Evolutionary conservation across 2,888 invertebrate genomes (phyloP).

Genomic region (Tetragonisca angustula): DNA sequence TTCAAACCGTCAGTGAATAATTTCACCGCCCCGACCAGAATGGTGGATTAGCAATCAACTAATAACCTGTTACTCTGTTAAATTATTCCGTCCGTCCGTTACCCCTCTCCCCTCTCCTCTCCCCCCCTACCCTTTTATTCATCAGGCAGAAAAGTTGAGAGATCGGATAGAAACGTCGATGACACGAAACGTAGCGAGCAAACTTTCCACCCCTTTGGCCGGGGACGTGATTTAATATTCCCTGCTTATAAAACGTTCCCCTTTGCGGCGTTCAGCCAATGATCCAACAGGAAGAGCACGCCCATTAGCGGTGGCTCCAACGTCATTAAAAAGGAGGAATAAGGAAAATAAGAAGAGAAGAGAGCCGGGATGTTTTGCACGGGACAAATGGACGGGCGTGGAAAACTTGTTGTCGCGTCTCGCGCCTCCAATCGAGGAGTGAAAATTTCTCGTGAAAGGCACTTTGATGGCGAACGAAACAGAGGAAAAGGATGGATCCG

Average conservation of each 20-base stretch:
- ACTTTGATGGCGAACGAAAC: constrained; percentile 58
- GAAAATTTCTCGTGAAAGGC: constrained; percentile 64
- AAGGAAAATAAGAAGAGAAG: not conserved
- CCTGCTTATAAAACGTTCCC: constrained; percentile 42
- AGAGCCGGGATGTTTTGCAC: constrained; percentile 25
- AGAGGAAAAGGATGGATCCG: constrained; percentile 22
- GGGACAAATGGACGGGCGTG: constrained; percentile 56
- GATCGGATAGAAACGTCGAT: not conserved
- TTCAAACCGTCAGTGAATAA: not conserved
- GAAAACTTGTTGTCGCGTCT: constrained; percentile 53
- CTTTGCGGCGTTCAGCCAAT: constrained; percentile 43
- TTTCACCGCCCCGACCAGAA: not conserved
- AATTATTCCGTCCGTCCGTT: not conserved
- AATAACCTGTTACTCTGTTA: not conserved
- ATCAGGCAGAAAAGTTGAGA: constrained; percentile 3
- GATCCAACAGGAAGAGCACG: constrained; percentile 35
- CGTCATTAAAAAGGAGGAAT: constrained; percentile 51
- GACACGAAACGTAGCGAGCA: not conserved
- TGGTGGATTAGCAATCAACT: not conserved
- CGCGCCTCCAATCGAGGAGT: constrained; percentile 56
- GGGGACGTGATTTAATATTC: constrained; percentile 52
- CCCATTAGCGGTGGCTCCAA: constrained; percentile 58
- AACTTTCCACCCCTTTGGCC: constrained; percentile 10
- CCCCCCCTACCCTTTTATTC: not conserved
- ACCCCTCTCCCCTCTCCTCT: too few species aligned